phyloP scores from a whole-genome alignment of 2,797 vertebrate species.

The Pangasius sanitwongsei region DNA sequence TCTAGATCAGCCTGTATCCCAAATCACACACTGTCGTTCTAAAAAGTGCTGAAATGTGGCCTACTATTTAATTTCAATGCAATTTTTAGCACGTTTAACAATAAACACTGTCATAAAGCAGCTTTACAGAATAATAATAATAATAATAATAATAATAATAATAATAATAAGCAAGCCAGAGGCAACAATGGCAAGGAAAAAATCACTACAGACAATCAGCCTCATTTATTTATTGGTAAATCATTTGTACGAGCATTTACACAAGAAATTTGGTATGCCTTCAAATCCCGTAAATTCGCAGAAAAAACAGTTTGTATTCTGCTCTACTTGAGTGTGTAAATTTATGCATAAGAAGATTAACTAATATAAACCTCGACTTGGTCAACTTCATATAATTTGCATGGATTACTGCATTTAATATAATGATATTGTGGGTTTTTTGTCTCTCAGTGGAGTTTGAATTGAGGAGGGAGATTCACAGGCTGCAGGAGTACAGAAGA shows the following conservation, averaged over 20 bases:
- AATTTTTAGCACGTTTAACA: background rate
- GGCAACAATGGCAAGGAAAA: background rate
- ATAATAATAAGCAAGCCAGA: background rate
- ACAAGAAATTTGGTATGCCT: background rate
- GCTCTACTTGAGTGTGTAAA: background rate
- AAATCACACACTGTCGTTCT: background rate
- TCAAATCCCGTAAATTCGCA: background rate
- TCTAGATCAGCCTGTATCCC: background rate
- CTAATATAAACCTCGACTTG: background rate
- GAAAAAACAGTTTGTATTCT: background rate
- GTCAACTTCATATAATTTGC: background rate
- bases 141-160: too few relatives aligned
- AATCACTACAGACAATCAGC: background rate
- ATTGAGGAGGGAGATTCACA: slow-evolving; percentile 88
- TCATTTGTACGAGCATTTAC: background rate
- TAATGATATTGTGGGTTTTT: too few relatives aligned
- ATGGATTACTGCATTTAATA: background rate
- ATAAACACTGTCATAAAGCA: background rate
- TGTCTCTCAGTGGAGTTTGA: slow-evolving; percentile 91
- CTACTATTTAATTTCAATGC: background rate
- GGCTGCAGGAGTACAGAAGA: slow-evolving; percentile 92
- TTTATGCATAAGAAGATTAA: background rate
- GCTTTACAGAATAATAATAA: background rate
- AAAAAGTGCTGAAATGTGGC: background rate
- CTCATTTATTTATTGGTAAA: background rate